phyloP scores from a whole-genome alignment of 2,113 vertebrate genomes.

The Upupa epops region DNA sequence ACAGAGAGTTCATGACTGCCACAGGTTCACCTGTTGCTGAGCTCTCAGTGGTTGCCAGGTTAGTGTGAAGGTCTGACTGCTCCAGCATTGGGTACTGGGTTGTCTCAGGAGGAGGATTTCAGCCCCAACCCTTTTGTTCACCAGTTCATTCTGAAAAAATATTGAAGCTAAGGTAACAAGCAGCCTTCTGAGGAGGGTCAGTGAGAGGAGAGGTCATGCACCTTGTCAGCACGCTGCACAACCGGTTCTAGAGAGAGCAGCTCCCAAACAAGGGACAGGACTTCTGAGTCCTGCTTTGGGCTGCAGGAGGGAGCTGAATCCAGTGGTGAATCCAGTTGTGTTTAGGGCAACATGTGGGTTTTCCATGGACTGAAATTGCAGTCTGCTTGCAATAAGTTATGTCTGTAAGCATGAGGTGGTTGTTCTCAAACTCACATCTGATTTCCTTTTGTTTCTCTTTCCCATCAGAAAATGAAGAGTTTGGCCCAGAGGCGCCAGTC shows the following conservation, averaged over 20 bases:
- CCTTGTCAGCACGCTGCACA: not conserved
- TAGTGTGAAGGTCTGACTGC: rapidly evolving
- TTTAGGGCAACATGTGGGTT: not conserved
- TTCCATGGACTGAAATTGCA: not conserved
- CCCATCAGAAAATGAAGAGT: constrained; percentile 89
- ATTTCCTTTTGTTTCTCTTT: constrained; percentile 49
- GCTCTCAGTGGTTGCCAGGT: not conserved
- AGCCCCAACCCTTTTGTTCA: not conserved
- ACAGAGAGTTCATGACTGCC: not conserved
- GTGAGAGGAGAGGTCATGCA: not conserved
- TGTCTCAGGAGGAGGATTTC: not conserved
- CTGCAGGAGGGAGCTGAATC: not conserved
- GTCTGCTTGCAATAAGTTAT: not conserved
- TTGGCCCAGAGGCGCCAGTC: constrained; percentile 91
- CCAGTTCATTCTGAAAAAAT: not conserved
- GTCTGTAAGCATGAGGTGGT: not conserved
- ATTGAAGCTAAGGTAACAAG: constrained; percentile 1
- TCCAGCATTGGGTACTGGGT: not conserved
- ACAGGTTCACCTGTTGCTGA: not conserved
- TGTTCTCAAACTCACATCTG: not conserved
- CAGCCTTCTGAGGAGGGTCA: not conserved
- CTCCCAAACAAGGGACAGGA: not conserved
- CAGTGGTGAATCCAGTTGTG: not conserved
- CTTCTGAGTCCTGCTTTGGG: not conserved
- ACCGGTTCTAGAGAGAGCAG: not conserved